A percentile compares a stretch with the other conserved stretches of the same genome.
Evolutionary conservation across 2,797 vertebrate species (phyloP).

Genomic region (Loris lydekkerianus): DNA sequence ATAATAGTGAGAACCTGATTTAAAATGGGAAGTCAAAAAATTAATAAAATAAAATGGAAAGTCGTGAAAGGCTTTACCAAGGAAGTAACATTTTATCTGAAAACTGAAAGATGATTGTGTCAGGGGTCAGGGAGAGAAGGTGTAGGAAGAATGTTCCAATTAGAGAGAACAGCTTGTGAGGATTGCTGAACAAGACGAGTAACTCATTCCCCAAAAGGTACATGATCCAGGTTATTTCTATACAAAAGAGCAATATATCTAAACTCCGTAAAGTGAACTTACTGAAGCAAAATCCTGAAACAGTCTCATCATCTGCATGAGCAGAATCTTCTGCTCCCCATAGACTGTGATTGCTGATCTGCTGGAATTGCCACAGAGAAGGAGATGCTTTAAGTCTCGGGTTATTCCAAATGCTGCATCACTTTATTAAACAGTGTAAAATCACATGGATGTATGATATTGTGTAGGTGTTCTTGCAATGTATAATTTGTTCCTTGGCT

Average conservation of each 20-base stretch:
- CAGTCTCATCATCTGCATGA: neutral
- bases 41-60: neutral
- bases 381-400: neutral
- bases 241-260: neutral
- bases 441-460: neutral
- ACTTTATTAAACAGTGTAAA: constrained; percentile 18
- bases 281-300: neutral
- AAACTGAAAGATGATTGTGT: neutral
- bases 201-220: neutral
- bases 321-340: neutral
- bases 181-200: neutral
- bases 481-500: neutral
- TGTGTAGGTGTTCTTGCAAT: neutral
- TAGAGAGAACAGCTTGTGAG: neutral
- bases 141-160: neutral
- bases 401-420: neutral
- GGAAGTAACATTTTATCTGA: neutral
- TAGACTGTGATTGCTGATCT: neutral
- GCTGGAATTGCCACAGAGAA: neutral
- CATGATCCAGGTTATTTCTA: neutral
- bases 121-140: neutral
- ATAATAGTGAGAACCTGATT: neutral
- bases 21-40: neutral
- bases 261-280: neutral
- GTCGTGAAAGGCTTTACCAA: neutral